Evolutionary conservation across 1,140 invertebrate species (phyloP).

Genomic region (Orchesella cincta): DNA sequence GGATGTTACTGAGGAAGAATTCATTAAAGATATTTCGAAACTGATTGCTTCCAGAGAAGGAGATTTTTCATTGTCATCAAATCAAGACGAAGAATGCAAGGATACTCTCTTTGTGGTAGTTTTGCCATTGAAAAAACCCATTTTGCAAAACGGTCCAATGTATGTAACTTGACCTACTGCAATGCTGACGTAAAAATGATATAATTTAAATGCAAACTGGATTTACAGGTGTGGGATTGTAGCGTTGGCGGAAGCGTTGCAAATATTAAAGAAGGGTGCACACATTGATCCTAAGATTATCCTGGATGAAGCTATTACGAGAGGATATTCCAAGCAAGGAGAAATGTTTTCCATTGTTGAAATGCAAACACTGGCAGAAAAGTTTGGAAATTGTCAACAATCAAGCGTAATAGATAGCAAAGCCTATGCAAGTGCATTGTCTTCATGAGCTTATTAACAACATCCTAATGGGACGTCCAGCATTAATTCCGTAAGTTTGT

Average conservation of each 20-base stretch:
- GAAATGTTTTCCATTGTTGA: conserved; percentile 81
- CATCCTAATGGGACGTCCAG: conserved; percentile 59
- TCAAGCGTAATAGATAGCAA: too few relatives aligned
- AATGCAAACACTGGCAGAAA: conserved; percentile 65
- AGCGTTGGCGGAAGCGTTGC: conserved; percentile 1
- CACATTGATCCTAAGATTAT: conserved; percentile 64
- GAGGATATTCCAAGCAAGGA: conserved; percentile 73
- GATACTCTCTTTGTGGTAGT: neutral
- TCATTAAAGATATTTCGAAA: neutral
- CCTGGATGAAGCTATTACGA: conserved; percentile 62
- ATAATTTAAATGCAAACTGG: conserved; percentile 3
- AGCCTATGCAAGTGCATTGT: too few relatives aligned
- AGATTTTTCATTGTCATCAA: too few relatives aligned
- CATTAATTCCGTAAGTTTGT: conserved; percentile 69
- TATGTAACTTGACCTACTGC: conserved; percentile 2
- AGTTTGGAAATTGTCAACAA: conserved; percentile 57
- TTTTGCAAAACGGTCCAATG: conserved; percentile 37
- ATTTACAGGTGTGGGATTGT: conserved; percentile 15
- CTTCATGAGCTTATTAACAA: conserved; percentile 60
- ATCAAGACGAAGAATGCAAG: neutral
- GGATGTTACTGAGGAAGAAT: neutral
- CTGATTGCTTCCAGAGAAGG: neutral
- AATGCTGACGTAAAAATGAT: neutral
- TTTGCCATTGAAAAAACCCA: conserved; percentile 21
- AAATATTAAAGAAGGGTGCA: conserved; percentile 55